These are phyloP conservation scores for Hypomecis atomaria DNA, from an alignment of 2,888 invertebrate species.

Conservation along the genomic window DNA sequence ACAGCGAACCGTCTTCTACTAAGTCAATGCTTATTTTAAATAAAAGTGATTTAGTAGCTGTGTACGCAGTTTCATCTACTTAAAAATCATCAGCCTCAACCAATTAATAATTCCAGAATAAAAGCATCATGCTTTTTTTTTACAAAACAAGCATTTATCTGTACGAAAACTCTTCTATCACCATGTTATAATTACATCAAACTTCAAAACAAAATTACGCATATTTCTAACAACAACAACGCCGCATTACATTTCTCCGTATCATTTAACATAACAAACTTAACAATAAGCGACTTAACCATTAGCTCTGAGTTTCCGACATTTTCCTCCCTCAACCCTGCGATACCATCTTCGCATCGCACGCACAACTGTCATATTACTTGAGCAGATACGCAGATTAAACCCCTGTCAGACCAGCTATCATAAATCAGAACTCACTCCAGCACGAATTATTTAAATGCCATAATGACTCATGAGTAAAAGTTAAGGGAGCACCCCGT, in stretches of 20 bases:
- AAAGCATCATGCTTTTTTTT: too few species aligned
- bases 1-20: too few species aligned
- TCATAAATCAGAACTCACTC: conserved; percentile 76
- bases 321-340: conserved; percentile 35
- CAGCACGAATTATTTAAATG: conserved; percentile 82
- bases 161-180: too few species aligned
- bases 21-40: too few species aligned
- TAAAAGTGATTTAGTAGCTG: too few species aligned
- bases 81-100: too few species aligned
- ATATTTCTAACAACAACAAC: neutral
- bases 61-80: too few species aligned
- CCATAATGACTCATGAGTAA: conserved; percentile 82
- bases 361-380: conserved; percentile 54
- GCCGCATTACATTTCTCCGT: conserved; percentile 2
- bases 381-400: conserved; percentile 54
- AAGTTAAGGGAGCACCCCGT: conserved; percentile 70
- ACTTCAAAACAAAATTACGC: too few species aligned
- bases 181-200: too few species aligned
- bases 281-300: conserved; percentile 19
- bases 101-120: too few species aligned
- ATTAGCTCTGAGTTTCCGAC: conserved; percentile 22
- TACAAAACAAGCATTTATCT: too few species aligned
- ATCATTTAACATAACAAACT: conserved; percentile 17
- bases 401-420: conserved; percentile 68
- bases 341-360: conserved; percentile 45